Conservation (phyloP, 1,140 invertebrate species). For the Heterodera schachtii region DNA sequence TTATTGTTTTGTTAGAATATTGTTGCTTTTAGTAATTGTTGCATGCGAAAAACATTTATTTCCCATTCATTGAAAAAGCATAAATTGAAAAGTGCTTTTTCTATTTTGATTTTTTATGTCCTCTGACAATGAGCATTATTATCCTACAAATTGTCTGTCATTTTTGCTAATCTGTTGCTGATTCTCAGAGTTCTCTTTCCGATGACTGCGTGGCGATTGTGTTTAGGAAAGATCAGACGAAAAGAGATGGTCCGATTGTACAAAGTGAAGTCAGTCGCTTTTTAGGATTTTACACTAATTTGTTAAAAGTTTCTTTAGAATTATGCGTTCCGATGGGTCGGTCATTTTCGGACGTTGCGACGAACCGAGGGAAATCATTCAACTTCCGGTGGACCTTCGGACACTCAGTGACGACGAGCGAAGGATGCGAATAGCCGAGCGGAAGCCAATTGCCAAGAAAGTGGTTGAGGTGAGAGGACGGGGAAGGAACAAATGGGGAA, state of each 20-base stretch:
- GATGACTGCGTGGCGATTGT: conserved; percentile 22
- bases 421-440: conserved; percentile 54
- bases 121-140: neutral
- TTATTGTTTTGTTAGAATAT: neutral
- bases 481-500: neutral
- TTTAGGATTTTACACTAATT: neutral
- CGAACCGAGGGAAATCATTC: conserved; percentile 55
- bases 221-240: conserved; percentile 22
- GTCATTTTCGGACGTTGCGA: conserved; percentile 48
- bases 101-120: neutral
- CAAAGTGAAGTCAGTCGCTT: conserved; percentile 12
- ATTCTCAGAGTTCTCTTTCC: too few species aligned
- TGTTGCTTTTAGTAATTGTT: neutral
- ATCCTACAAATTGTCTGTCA: too few species aligned
- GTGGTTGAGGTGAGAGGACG: conserved; percentile 39
- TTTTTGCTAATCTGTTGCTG: too few species aligned
- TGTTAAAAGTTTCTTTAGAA: conserved; percentile 2
- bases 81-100: neutral
- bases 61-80: neutral
- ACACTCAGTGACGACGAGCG: conserved; percentile 51
- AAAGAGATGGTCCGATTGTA: conserved; percentile 19
- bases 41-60: neutral
- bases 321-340: conserved; percentile 56
- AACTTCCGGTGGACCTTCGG: conserved; percentile 56
- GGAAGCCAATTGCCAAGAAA: conserved; percentile 53